Evolutionary conservation across 2,888 invertebrate species (phyloP).

Genomic region (Cryptosula pallasiana): DNA sequence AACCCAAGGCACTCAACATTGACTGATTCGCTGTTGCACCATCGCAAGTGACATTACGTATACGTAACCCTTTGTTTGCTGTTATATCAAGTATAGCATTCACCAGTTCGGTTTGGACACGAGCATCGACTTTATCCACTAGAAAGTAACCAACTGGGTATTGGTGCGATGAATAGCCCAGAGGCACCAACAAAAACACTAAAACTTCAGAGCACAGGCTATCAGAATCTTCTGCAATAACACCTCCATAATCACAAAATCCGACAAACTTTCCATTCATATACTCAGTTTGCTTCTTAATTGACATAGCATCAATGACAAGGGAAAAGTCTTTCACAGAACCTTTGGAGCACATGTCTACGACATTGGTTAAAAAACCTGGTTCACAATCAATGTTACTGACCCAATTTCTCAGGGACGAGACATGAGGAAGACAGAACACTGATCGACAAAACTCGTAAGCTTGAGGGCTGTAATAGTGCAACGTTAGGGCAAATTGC

Average conservation of each 20-base stretch:
- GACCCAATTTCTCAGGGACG: neutral
- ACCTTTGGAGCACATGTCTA: neutral
- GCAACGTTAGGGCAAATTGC: no score
- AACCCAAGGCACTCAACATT: neutral
- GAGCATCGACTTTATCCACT: neutral
- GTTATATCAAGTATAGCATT: neutral
- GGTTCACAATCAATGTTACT: neutral
- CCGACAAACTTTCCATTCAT: neutral
- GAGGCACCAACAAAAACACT: neutral
- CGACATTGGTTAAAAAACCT: neutral
- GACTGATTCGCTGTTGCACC: neutral
- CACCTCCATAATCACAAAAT: neutral
- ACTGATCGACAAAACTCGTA: no score
- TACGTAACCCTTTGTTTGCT: neutral
- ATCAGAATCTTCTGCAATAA: no score
- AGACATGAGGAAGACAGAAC: no score
- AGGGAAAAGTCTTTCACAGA: neutral
- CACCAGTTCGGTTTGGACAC: neutral
- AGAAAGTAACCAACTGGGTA: neutral
- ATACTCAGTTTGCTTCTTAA: neutral
- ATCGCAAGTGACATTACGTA: constrained; percentile 9
- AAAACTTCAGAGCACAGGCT: neutral
- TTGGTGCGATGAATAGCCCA: neutral
- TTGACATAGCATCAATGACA: no score
- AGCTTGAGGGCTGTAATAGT: no score